A percentile compares a stretch with the other conserved stretches of the same genome.
phyloP scores from a whole-genome alignment of 2,113 vertebrate species.

The Saguinus midas region DNA sequence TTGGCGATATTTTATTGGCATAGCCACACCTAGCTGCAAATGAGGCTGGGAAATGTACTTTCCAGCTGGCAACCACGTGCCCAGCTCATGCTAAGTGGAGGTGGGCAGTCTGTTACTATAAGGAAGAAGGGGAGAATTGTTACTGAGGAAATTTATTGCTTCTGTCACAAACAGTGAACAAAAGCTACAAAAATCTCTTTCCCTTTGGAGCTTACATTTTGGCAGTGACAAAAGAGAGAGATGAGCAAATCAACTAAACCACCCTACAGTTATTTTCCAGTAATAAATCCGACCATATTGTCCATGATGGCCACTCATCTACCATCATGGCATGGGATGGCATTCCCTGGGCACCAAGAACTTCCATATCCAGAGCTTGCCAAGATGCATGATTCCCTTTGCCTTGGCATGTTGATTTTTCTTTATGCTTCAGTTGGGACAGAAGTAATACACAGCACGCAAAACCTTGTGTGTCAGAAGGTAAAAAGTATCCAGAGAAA shows the following conservation, averaged over 20 bases:
- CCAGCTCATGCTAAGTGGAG: not conserved
- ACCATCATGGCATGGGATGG: accelerated
- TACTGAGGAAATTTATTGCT: not conserved
- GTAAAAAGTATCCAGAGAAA: not conserved
- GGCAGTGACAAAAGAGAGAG: not conserved
- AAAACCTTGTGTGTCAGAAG: not conserved
- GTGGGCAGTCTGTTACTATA: not conserved
- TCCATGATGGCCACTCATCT: accelerated
- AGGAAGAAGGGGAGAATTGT: not conserved
- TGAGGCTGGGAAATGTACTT: not conserved
- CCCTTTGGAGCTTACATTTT: not conserved
- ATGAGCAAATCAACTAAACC: not conserved
- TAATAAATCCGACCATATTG: not conserved
- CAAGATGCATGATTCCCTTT: not conserved
- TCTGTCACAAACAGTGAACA: not conserved
- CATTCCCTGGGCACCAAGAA: not conserved
- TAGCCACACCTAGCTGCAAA: not conserved
- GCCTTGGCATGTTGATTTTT: not conserved
- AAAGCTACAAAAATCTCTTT: not conserved
- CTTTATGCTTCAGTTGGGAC: not conserved
- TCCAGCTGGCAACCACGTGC: not conserved
- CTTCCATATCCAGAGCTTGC: not conserved
- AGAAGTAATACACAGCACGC: not conserved
- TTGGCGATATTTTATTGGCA: not conserved
- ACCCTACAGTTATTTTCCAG: not conserved